Percentiles rank a stretch among this genome's conserved stretches.
Conservation (phyloP, 2,113 vertebrate species). For the Tetraodon nigroviridis region DNA sequence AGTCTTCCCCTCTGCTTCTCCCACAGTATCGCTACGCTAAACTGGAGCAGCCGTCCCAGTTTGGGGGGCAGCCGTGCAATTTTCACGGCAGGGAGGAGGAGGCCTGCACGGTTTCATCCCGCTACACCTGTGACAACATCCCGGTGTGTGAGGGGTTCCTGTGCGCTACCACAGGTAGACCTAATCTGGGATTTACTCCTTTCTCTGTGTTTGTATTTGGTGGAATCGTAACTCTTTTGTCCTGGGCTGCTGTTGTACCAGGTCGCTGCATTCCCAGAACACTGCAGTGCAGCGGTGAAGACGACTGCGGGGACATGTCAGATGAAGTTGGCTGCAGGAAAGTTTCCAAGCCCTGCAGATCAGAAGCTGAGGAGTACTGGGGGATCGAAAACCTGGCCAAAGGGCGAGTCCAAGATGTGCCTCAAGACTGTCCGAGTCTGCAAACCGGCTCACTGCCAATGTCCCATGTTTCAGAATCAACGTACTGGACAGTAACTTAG, state of each 20-base stretch:
- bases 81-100: conserved; percentile 77
- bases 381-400: conserved; percentile 86
- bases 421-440: no score
- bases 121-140: conserved; percentile 73
- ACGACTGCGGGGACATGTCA: conserved; percentile 90
- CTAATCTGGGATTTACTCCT: not conserved
- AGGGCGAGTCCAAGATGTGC: conserved; percentile 73
- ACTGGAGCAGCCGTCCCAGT: conserved; percentile 82
- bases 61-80: conserved; percentile 79
- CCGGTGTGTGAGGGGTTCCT: conserved; percentile 84
- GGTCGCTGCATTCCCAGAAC: conserved; percentile 83
- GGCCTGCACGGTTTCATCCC: conserved; percentile 69
- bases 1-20: conserved; percentile 18
- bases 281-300: conserved; percentile 87
- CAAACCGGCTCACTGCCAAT: not conserved
- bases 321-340: conserved; percentile 83
- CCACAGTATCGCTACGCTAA: conserved; percentile 81
- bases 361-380: conserved; percentile 83
- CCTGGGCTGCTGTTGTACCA: conserved; percentile 33
- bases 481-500: conserved; percentile 80
- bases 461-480: conserved; percentile 77
- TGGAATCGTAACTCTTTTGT: not conserved
- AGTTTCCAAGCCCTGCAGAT: conserved; percentile 75
- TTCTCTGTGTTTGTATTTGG: no score
- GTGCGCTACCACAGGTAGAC: conserved; percentile 82